Evolutionary conservation across 1,140 invertebrate genomes (phyloP).

Genomic region (Lycorma delicatula): DNA sequence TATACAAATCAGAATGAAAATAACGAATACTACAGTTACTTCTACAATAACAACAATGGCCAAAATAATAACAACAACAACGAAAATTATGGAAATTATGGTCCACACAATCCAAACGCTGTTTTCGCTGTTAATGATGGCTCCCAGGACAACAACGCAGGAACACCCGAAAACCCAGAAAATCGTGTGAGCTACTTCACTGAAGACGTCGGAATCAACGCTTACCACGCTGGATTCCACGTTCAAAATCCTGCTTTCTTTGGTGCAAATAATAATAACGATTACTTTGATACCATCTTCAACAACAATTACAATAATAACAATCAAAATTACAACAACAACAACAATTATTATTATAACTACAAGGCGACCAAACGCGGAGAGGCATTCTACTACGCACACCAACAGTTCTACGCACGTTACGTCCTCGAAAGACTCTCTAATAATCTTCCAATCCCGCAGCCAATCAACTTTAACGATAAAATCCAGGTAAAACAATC

Average conservation of each 20-base stretch:
- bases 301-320: conserved; percentile 2
- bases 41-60: conserved; percentile 12
- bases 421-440: conserved; percentile 35
- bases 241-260: conserved; percentile 43
- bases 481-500: conserved; percentile 31
- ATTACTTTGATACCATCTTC: too few species aligned
- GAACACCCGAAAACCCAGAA: conserved; percentile 36
- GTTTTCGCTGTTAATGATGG: conserved; percentile 45
- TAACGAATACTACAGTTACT: neutral
- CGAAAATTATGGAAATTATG: conserved; percentile 35
- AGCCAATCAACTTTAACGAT: conserved; percentile 35
- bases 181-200: conserved; percentile 52
- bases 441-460: conserved; percentile 31
- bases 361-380: neutral
- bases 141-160: conserved; percentile 39
- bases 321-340: neutral
- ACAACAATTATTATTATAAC: neutral
- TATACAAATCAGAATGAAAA: neutral
- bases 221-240: conserved; percentile 46
- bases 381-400: conserved; percentile 35
- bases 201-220: conserved; percentile 58
- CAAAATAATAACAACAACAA: too few species aligned
- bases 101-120: conserved; percentile 27
- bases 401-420: conserved; percentile 33
- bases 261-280: conserved; percentile 40